A percentile compares a stretch with the other conserved stretches of the same genome.
Conservation (phyloP, 2,888 invertebrate species). For the Drosophila setosimentum region DNA sequence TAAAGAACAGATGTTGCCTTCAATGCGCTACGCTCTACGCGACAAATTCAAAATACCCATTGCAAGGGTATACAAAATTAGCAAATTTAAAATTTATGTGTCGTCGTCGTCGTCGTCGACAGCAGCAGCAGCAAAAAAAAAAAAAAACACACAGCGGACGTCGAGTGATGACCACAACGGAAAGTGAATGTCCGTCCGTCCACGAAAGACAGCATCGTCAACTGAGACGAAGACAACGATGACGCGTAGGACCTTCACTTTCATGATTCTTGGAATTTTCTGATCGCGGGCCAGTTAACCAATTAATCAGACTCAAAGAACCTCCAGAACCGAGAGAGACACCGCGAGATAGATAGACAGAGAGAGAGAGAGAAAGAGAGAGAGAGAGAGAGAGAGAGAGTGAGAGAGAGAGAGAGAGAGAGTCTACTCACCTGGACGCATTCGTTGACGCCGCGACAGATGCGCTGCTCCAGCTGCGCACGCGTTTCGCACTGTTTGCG, state of each 20-base stretch:
- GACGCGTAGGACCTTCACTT: slow-evolving; percentile 69
- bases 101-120: slow-evolving; percentile 20
- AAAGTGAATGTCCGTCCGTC: slow-evolving; percentile 59
- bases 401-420: not conserved
- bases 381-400: not conserved
- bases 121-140: slow-evolving; percentile 11
- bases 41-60: not conserved
- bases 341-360: not conserved
- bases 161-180: slow-evolving; percentile 68
- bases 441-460: slow-evolving; percentile 88
- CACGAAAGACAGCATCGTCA: slow-evolving; percentile 18
- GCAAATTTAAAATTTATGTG: slow-evolving; percentile 68
- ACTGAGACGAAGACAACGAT: slow-evolving; percentile 22
- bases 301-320: slow-evolving; percentile 43
- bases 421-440: slow-evolving; percentile 86
- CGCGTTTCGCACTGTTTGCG: slow-evolving; percentile 88
- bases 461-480: slow-evolving; percentile 88
- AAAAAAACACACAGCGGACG: slow-evolving; percentile 20
- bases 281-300: slow-evolving; percentile 37
- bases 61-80: slow-evolving; percentile 37
- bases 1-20: not conserved
- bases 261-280: slow-evolving; percentile 66
- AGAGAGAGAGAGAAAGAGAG: not conserved
- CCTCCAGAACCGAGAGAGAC: slow-evolving; percentile 12
- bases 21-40: not conserved